A percentile compares a stretch with the other conserved stretches of the same genome.
Conservation (phyloP, 1,140 invertebrate species). For the Diploscapter pachys region DNA sequence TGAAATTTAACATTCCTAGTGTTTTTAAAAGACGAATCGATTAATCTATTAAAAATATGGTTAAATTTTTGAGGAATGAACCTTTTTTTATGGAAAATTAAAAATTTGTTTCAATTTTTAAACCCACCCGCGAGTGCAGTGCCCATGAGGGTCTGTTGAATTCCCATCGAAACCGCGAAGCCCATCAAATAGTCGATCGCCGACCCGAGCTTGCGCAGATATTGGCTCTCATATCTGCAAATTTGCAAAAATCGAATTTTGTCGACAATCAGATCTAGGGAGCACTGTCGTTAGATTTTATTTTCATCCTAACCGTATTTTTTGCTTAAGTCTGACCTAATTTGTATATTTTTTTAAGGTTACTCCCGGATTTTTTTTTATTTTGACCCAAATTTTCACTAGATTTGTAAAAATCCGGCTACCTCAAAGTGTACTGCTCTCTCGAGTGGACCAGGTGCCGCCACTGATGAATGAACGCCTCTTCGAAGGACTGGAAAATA, state of each 20-base stretch:
- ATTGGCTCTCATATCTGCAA: constrained; percentile 68
- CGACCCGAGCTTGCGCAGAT: constrained; percentile 62
- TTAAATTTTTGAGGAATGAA: not conserved
- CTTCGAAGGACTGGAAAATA: constrained; percentile 38
- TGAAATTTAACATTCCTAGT: too few relatives aligned
- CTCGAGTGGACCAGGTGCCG: constrained; percentile 65
- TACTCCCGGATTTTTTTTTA: not conserved
- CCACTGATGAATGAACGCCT: constrained; percentile 62
- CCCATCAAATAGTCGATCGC: constrained; percentile 69
- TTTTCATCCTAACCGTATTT: not conserved
- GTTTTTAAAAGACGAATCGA: too few relatives aligned
- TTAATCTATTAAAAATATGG: not conserved
- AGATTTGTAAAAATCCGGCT: too few relatives aligned
- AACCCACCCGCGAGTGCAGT: constrained; percentile 69
- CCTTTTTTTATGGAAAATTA: not conserved
- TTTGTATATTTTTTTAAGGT: not conserved
- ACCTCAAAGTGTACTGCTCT: constrained; percentile 67
- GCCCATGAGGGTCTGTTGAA: constrained; percentile 73
- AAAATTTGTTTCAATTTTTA: not conserved
- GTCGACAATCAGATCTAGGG: not conserved
- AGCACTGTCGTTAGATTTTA: not conserved
- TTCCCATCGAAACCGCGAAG: constrained; percentile 68
- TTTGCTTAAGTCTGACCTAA: too few relatives aligned
- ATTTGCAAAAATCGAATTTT: not conserved
- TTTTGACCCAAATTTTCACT: not conserved